Evolutionary conservation across 2,888 invertebrate species (phyloP).

Genomic region (Germaria angustata): DNA sequence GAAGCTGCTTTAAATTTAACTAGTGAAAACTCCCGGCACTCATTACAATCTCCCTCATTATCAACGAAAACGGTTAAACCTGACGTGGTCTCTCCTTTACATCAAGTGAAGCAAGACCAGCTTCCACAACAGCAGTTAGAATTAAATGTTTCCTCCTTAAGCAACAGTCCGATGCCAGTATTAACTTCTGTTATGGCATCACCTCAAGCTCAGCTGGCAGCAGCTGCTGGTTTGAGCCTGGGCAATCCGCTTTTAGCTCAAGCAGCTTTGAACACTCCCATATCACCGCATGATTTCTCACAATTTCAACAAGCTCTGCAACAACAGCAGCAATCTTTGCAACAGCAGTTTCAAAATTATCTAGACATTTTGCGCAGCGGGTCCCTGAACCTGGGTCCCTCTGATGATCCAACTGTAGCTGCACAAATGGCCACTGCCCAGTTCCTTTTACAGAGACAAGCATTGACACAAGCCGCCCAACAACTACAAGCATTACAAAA

Average conservation of each 20-base stretch:
- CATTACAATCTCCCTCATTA: slow-evolving; percentile 75
- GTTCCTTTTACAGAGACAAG: slow-evolving; percentile 90
- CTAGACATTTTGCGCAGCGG: slow-evolving; percentile 78
- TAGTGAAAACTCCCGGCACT: slow-evolving; percentile 78
- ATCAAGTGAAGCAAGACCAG: slow-evolving; percentile 55
- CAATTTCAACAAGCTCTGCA: slow-evolving; percentile 78
- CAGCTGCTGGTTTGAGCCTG: slow-evolving; percentile 68
- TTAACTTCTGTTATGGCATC: slow-evolving; percentile 73
- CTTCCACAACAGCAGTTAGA: slow-evolving; percentile 64
- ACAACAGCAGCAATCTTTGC: slow-evolving; percentile 78
- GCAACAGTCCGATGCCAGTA: slow-evolving; percentile 64
- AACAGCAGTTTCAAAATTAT: slow-evolving; percentile 79
- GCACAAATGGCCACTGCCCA: slow-evolving; percentile 82
- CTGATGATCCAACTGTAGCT: slow-evolving; percentile 76
- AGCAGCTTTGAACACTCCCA: slow-evolving; percentile 64
- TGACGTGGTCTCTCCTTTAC: slow-evolving; percentile 10
- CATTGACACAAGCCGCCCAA: slow-evolving; percentile 91
- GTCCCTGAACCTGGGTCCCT: slow-evolving; percentile 72
- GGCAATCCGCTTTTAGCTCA: slow-evolving; percentile 69
- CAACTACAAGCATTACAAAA: slow-evolving; percentile 90
- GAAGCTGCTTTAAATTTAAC: slow-evolving; percentile 78
- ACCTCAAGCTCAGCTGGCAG: slow-evolving; percentile 74
- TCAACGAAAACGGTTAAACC: slow-evolving; percentile 61
- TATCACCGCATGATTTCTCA: slow-evolving; percentile 77
- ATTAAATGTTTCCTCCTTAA: slow-evolving; percentile 31